These are phyloP conservation scores for Cephalophus harveyi DNA, from an alignment of 2,113 vertebrate species.

Conservation along the genomic window DNA sequence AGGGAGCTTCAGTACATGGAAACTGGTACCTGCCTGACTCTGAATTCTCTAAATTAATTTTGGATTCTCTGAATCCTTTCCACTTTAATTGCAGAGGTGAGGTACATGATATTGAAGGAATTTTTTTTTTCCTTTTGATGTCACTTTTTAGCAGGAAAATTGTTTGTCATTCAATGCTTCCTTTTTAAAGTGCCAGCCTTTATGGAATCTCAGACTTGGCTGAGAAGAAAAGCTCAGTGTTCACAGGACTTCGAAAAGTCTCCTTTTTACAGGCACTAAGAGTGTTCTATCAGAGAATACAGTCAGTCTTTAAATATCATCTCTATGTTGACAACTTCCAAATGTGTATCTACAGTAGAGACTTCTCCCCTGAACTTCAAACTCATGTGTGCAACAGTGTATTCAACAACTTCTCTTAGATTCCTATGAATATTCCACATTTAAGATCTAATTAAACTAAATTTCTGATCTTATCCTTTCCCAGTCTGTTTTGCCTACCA, in stretches of 20 bases:
- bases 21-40: not conserved
- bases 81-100: not conserved
- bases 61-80: conserved; percentile 2
- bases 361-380: not conserved
- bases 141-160: not conserved
- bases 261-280: not conserved
- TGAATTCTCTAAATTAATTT: not conserved
- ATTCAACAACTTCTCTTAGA: not conserved
- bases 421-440: not conserved
- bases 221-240: not conserved
- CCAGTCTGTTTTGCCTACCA: not conserved
- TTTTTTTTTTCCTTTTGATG: not conserved
- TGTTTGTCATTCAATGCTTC: not conserved
- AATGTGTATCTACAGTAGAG: not conserved
- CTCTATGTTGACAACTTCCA: not conserved
- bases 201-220: not conserved
- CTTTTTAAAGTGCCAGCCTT: conserved; percentile 12
- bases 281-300: not conserved
- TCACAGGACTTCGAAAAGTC: not conserved
- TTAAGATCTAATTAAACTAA: not conserved
- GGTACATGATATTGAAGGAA: not conserved
- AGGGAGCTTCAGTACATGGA: not conserved
- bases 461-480: not conserved
- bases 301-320: not conserved
- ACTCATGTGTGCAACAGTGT: not conserved